These are phyloP conservation scores for Acrocephalus arundinaceus DNA, from an alignment of 2,113 vertebrate genomes.

Conservation along the genomic window DNA sequence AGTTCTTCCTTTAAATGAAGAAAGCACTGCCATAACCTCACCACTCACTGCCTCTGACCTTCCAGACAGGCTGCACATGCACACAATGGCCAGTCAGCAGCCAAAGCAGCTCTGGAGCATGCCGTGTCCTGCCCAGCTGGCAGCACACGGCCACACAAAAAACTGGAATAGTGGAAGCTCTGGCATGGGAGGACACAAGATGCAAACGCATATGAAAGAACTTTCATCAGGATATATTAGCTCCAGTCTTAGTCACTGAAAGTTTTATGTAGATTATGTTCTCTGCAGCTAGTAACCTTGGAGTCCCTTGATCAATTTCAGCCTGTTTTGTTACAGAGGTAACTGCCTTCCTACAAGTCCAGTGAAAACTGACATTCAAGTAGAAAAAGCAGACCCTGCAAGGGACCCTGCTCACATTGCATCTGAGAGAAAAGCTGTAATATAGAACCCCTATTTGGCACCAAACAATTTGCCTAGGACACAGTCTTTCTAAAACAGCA, in stretches of 20 bases:
- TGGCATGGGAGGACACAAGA: neutral
- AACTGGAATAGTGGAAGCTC: neutral
- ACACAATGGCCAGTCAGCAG: too few relatives aligned
- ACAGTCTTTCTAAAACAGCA: neutral
- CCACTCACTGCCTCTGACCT: neutral
- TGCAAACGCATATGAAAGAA: neutral
- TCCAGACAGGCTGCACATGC: too few relatives aligned
- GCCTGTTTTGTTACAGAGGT: neutral
- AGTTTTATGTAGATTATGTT: neutral
- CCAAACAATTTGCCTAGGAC: neutral
- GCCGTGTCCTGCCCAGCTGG: neutral
- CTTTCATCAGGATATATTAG: neutral
- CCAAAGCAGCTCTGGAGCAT: too few relatives aligned
- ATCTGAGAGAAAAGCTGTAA: neutral
- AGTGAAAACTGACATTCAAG: neutral
- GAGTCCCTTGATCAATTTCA: neutral
- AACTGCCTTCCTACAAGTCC: neutral
- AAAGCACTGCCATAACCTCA: neutral
- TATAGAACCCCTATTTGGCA: neutral
- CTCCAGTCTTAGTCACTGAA: neutral
- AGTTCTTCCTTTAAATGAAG: neutral
- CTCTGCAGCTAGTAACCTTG: neutral
- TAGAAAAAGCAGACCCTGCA: neutral
- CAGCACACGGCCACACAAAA: fast-evolving
- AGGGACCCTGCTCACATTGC: neutral